Evolutionary conservation across 2,113 vertebrate species (phyloP), one percentile per base, ranked within the genome.

Genomic region (Arothron firmamentum): DNA sequence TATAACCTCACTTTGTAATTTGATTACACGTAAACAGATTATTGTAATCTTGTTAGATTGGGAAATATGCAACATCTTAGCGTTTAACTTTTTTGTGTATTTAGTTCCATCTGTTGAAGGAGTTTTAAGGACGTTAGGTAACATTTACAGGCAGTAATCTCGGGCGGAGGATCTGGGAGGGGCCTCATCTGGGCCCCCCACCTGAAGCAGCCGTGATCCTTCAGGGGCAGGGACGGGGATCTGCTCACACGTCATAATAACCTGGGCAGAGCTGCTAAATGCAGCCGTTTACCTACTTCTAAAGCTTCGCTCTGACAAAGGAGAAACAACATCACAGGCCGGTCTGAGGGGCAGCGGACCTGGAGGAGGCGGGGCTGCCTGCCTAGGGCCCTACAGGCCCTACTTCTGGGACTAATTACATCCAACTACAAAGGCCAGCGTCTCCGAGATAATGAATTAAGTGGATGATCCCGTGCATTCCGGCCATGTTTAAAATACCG

Each of bases 381-480:
- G 42, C 67, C 62, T 47, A 6, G 38, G 55, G 68, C 59, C 67
- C 61, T 0, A n/a, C 34, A 51, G 65, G 43, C 17, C 59, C 59
- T 8, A n/a, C 73, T 74, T n/a, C 81, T 83, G 80, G 74, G 72
- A 81, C 78, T 75, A 82, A 88, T 86, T 83, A 82, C 64, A 48
- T 47, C 41, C 3, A 7, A 78, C 79, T 75, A 80, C 81, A 88
- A 80, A 83, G 78, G 31, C 34, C 4, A 15, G 62, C 4, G 62
- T 70, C 70, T 76, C 64, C 19, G 15, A 67, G 38, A 17, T 74
- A 79, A 74, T 75, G 81, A 84, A 79, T 85, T 75, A 79, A 82
- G 74, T 80, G 70, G 67, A 68, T 28, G 61, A 62, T 34, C 47
- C 54, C 0, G 18, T 25, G 67, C 78, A 84, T 82, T 85, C 82